Evolutionary conservation across 1,140 invertebrate species (phyloP), one percentile per base, ranked within the genome.

Genomic region (Macrobrachium rosenbergii): DNA sequence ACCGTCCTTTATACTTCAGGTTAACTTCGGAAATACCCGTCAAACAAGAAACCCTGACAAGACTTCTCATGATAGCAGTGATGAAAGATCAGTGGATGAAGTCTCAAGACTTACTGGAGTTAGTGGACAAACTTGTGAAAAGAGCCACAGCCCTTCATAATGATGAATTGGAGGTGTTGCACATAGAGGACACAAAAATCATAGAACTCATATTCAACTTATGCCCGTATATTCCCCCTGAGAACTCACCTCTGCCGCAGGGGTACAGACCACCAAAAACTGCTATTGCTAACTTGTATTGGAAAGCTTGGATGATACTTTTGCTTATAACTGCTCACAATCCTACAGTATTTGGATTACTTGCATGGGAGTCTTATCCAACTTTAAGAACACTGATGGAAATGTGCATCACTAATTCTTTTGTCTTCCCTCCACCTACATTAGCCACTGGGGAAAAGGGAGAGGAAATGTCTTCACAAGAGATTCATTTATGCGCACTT

Each of bases 381-480:
- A 99, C 96, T 75, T 93, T 99, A 77, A 94, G 96, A 90, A 95
- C 95, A 87, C 93, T 99, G 67, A 99, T 99, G 94, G 98, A 99
- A 93, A 98, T 98, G 95, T 98, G 97, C 90, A 99, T 99, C 90
- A 99, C 98, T 11, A 98, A 97, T 91, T 60, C 89, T 94, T 96
- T 96, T 91, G 93, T 93, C 19, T 97, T 95, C 91, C 96, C 96
- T 21, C 93, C 93, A 45, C 95, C 95, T 91, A 94, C 94, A 62
- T 93, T 94, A 90, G 93, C 94, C 3, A 91, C 93, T 17, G 93
- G 94, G 45, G 94, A 95, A 89, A 91, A 93, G 23, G 92, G 93
- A 60, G 94, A 95, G 78, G 94, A 95, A 83, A 93, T 95, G 45
- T 92, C 92, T 87, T 91, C 91, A 3, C 93, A 94, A 88, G 95